These are phyloP conservation scores for Sardina pilchardus DNA, from an alignment of 2,113 vertebrate genomes.

Conservation along the genomic window DNA sequence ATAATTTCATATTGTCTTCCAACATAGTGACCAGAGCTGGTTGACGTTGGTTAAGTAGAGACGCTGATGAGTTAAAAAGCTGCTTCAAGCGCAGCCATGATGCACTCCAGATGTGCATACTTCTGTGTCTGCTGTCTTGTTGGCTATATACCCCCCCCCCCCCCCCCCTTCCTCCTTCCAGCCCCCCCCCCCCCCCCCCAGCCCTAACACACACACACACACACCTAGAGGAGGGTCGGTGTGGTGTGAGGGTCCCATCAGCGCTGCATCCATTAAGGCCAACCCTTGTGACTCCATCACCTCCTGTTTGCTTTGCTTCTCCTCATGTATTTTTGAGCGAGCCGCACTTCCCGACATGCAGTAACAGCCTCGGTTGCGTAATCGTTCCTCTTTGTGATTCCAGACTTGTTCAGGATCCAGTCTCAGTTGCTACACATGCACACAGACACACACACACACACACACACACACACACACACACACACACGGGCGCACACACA, in stretches of 20 bases:
- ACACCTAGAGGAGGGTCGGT: no score
- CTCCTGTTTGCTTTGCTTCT: background rate
- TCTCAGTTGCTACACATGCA: background rate
- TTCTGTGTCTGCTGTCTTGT: background rate
- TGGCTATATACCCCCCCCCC: no score
- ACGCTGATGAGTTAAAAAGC: background rate
- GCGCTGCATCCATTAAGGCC: background rate
- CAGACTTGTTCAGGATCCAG: background rate
- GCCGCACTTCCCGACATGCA: background rate
- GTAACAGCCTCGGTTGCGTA: background rate
- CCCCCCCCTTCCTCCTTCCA: no score
- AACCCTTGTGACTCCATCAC: background rate
- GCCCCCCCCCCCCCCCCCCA: no score
- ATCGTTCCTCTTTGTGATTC: background rate
- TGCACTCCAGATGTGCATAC: background rate
- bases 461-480: constrained; percentile 5
- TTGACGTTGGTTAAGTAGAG: no score
- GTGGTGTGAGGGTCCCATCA: background rate
- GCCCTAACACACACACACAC: no score
- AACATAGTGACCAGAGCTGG: no score
- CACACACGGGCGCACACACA: background rate
- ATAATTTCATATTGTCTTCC: no score
- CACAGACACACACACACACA: background rate
- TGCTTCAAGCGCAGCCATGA: background rate
- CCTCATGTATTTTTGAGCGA: background rate